Evolutionary conservation across 2,797 vertebrate genomes (phyloP), one percentile per base, ranked within the genome.

Genomic region (Knipowitschia caucasica): DNA sequence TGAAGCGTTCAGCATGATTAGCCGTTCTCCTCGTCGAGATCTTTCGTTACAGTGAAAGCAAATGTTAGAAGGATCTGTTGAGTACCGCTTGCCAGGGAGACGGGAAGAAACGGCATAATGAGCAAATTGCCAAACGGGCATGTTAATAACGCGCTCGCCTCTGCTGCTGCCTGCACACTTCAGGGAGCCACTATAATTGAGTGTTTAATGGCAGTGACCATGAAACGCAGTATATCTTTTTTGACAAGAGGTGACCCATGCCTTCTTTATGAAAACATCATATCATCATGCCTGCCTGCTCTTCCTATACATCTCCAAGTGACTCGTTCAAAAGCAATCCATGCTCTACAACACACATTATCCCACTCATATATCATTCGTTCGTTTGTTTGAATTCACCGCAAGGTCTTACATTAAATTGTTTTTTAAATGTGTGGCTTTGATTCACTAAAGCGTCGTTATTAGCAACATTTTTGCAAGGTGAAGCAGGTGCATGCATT

Each of bases 171-270:
- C 26, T 47, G 30, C 45, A 47, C 45, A 47, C 45, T 30, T 47
- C 31, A 8, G 38, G 31, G 36, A 53, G 18, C 30, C 45, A 20
- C 45, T 31, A 31, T 47, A 47, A 47, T 47, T 47, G 45, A 47
- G 45, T 47, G 45, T 47, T 47, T 47, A 47, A 47, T 47, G 45
- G 29, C 15, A 27, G 26, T 47, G 45, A 31, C 45, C 45, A 47
- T 31, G 17, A 47, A 47, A 27, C 17, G 45, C 27, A 47, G 35
- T 35, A 51, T 38, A 35, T 35, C 49, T 35, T 25, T 23, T 51
- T 47, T 47, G 45, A 47, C 45, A 47, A 26, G 17, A 47, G 45
- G 45, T 47, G 45, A 47, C 45, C 45, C 17, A 17, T 12, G 30
- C 45, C 27, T 30, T 27, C 27, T 20, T 27, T 21, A 14, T 14